These are phyloP conservation scores for Dicycla oo DNA, from an alignment of 2,888 invertebrate species.

Conservation along the genomic window DNA sequence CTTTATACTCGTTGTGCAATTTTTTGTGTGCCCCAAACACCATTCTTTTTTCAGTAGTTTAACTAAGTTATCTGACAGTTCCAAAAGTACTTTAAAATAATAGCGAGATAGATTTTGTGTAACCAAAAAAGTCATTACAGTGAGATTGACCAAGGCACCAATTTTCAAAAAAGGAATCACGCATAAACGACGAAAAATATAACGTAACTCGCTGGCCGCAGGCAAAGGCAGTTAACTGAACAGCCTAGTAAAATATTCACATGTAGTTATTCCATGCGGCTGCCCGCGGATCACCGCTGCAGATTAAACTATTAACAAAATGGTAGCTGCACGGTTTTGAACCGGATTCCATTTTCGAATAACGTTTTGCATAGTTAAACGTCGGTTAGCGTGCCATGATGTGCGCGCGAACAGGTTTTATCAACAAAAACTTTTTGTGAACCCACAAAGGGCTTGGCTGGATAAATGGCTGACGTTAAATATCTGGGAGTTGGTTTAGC, in stretches of 20 bases:
- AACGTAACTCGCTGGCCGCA: conserved; percentile 35
- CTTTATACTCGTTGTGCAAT: no score
- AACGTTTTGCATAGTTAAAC: conserved; percentile 74
- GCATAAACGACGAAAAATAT: conserved; percentile 51
- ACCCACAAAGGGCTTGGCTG: conserved; percentile 33
- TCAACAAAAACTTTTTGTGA: conserved; percentile 57
- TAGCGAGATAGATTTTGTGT: not conserved
- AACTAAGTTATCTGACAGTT: not conserved
- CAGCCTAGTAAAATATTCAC: conserved; percentile 81
- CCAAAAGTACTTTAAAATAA: not conserved
- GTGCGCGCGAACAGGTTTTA: conserved; percentile 59
- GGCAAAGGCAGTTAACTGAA: conserved; percentile 63
- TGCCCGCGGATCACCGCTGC: conserved; percentile 77
- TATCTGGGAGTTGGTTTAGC: conserved; percentile 2
- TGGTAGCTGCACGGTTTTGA: conserved; percentile 71
- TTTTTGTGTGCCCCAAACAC: not conserved
- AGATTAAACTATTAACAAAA: conserved; percentile 89
- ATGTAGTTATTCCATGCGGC: conserved; percentile 78
- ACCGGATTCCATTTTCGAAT: conserved; percentile 69
- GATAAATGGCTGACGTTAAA: not conserved
- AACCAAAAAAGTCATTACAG: not conserved
- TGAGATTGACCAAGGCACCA: not conserved
- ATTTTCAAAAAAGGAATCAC: conserved; percentile 28
- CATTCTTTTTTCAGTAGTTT: not conserved
- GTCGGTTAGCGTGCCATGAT: conserved; percentile 65